Evolutionary conservation across 2,888 invertebrate species (phyloP).

Genomic region (Drosophila mettleri): DNA sequence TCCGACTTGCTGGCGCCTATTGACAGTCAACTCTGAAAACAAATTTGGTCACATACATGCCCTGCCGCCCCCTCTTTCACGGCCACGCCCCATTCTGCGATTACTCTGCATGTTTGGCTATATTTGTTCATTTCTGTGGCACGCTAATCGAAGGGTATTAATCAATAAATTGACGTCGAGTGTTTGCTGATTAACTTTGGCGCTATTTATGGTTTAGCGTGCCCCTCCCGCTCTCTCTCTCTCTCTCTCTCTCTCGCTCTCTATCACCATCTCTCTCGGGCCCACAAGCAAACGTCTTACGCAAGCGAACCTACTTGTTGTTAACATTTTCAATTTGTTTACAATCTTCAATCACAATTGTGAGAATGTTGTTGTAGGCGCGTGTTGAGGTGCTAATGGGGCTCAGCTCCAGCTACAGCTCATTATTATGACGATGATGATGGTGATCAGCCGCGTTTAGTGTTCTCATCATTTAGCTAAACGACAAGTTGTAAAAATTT

Average conservation of each 20-base stretch:
- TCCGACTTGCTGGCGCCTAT: conserved; percentile 44
- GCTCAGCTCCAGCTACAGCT: conserved; percentile 36
- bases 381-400: conserved; percentile 58
- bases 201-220: conserved; percentile 49
- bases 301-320: conserved; percentile 40
- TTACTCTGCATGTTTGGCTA: neutral
- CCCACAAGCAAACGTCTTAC: conserved; percentile 15
- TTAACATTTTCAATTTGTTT: conserved; percentile 59
- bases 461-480: conserved; percentile 52
- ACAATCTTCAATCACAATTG: conserved; percentile 43
- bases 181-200: conserved; percentile 73
- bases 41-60: conserved; percentile 38
- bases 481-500: conserved; percentile 55
- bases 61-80: neutral
- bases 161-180: conserved; percentile 74
- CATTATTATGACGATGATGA: conserved; percentile 18
- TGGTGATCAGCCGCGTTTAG: conserved; percentile 20
- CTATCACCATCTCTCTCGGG: conserved; percentile 10
- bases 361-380: conserved; percentile 44
- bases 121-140: conserved; percentile 36
- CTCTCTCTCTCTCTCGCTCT: conserved; percentile 13
- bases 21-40: conserved; percentile 36
- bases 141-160: conserved; percentile 74
- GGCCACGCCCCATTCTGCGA: neutral
- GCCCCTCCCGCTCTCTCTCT: neutral